These are phyloP conservation scores for Hypocryptadius cinnamomeus DNA, from an alignment of 2,113 vertebrate genomes.

Conservation along the genomic window DNA sequence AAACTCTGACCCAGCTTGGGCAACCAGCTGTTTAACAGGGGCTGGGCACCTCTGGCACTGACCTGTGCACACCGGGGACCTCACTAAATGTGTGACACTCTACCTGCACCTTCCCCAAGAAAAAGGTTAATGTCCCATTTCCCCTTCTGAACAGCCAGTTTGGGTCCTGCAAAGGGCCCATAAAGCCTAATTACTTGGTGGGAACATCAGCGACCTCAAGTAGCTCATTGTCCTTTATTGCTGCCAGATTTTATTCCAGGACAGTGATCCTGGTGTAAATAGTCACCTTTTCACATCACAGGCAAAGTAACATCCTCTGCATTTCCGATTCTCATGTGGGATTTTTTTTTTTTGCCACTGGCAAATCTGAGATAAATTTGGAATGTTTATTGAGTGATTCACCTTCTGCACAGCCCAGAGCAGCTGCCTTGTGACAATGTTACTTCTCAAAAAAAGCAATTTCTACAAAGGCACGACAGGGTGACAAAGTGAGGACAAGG, in stretches of 20 bases:
- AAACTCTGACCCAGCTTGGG: background rate
- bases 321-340: background rate
- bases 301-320: background rate
- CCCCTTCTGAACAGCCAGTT: background rate
- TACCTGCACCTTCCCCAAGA: background rate
- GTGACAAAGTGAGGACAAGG: background rate
- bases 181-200: conserved; percentile 26
- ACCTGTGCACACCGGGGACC: background rate
- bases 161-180: background rate
- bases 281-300: background rate
- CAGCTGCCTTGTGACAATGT: background rate
- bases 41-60: background rate
- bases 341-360: background rate
- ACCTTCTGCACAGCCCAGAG: background rate
- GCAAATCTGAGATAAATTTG: background rate
- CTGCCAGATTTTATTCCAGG: background rate
- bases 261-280: background rate
- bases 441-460: background rate
- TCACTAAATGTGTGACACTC: background rate
- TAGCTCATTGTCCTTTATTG: background rate
- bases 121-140: background rate
- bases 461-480: background rate
- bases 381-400: background rate
- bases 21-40: background rate
- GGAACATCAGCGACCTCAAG: background rate